Evolutionary conservation across 2,113 vertebrate species (phyloP), one percentile per base, ranked within the genome.

Genomic region (Cynocephalus volans): DNA sequence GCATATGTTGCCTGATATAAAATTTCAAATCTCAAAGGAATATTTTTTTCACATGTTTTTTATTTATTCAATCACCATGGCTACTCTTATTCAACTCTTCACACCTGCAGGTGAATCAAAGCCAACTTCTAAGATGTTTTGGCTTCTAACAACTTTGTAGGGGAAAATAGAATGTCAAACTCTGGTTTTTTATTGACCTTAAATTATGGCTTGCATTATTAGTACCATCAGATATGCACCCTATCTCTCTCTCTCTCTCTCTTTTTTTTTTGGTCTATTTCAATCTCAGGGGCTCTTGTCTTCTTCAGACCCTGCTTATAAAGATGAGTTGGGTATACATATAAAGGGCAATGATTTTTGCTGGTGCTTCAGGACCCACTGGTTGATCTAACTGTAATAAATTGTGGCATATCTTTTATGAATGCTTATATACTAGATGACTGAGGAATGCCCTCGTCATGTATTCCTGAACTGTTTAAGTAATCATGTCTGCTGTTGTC

Each of bases 61-160:
- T 97, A 91, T 97, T 98, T 98, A 96, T 97, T 97, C 33, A 92
- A 77, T 98, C 94, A 93, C 97, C 84, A 98, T 98, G 97, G 88
- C 67, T 97, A 96, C 94, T 83, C 19, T 10, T 11, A 58, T 97
- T 94, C 92, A 98, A 97, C 26, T 70, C 82, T 98, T 98, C 72
- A 62, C 97, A 98, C 98, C 95, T 98, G 97, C 65, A 97, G 80
- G 82, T 91, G 72, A 97, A 97, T 80, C 67, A 98, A 95, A 83
- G 50, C 72, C 95, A 97, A 73, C 31, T 97, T 95, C 67, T 64
- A 95, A 97, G 97, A 91, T 97, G 21, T 97, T 98, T 98, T 98
- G 97, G 87, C 97, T 96, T 92, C 33, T 19, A 4, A 0, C 13
- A 48, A 86, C 21, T 96, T 98, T 52, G 95, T 15, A 36, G 24